Evolutionary conservation across 2,888 invertebrate genomes (phyloP), one percentile per base, ranked within the genome.

Genomic region (Heteropelma amictum): DNA sequence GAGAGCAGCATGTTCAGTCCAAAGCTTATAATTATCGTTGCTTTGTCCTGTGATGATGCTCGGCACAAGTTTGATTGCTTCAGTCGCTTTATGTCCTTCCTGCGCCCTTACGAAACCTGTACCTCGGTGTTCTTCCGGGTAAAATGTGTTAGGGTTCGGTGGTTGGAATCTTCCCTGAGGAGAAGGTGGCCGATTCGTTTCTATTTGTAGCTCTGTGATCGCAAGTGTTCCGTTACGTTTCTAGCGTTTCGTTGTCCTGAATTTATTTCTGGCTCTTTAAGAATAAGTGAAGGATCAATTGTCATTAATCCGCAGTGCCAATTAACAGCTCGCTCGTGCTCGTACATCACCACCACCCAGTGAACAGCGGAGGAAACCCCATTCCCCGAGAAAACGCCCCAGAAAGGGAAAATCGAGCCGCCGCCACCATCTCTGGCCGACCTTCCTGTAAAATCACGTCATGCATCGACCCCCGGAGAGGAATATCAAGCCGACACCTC

Each of bases 101-200:
- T 61, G 49, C 2, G 51, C 2, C 1, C 3, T 14, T 17, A 63
- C n/a, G 17, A 63, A 14, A n/a, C 63, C 51, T n/a, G 63, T 19
- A 7, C 26, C 26, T 28, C 51, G 23, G 28, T 51, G 51, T 38
- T 63, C 63, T 3, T 51, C 63, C 2, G 63, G 63, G 8, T 51
- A 63, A 63, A 63, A 63, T 38, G 51, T 38, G 8, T 64, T 64
- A 5, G 63, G 51, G 8, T 63, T 63, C 1, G 51, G 51, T 3
- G 7, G 5, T 51, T 28, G 51, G 1, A 12, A 2, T 38, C 38
- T 51, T 26, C 63, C 63, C 14, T 38, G 63, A 0, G 1, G 5
- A 4, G 63, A 38, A 7, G 38, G 0, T 28, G 64, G 28, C 7
- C 8, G 40, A 7, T 51, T 6, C 17, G 28, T 51, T 1, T 64